Percentiles rank a stretch among this genome's conserved stretches.
These are phyloP conservation scores for Microtus richardsoni DNA, from an alignment of 2,113 vertebrate species.

Conservation along the genomic window DNA sequence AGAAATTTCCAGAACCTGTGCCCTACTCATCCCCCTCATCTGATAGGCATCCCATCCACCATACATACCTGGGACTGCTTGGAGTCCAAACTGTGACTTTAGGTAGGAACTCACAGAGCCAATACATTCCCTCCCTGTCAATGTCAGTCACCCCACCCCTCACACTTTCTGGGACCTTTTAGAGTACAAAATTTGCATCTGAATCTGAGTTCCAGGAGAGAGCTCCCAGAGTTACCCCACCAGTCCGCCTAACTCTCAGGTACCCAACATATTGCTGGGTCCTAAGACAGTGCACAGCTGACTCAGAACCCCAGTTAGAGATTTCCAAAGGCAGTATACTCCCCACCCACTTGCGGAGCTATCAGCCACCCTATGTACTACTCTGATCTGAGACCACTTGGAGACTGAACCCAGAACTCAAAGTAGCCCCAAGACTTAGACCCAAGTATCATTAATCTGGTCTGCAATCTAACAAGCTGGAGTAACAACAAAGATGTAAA, in stretches of 20 bases:
- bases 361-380: background rate
- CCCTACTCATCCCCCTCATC: background rate
- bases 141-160: background rate
- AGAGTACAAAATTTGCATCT: background rate
- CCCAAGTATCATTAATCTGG: background rate
- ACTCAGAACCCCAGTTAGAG: background rate
- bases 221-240: background rate
- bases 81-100: background rate
- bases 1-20: background rate
- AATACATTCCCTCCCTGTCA: background rate
- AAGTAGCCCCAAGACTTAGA: background rate
- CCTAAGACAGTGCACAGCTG: background rate
- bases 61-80: background rate
- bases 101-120: background rate
- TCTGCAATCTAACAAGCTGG: background rate
- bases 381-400: background rate
- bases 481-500: background rate
- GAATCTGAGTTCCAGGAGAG: background rate
- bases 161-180: background rate
- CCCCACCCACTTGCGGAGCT: background rate
- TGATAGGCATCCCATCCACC: background rate
- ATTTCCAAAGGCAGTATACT: background rate
- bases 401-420: background rate
- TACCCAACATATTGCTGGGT: background rate
- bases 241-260: background rate